Percentiles rank a stretch among this genome's conserved stretches.
Evolutionary conservation across 2,797 vertebrate genomes (phyloP).

Genomic region (Fundulus diaphanus): DNA sequence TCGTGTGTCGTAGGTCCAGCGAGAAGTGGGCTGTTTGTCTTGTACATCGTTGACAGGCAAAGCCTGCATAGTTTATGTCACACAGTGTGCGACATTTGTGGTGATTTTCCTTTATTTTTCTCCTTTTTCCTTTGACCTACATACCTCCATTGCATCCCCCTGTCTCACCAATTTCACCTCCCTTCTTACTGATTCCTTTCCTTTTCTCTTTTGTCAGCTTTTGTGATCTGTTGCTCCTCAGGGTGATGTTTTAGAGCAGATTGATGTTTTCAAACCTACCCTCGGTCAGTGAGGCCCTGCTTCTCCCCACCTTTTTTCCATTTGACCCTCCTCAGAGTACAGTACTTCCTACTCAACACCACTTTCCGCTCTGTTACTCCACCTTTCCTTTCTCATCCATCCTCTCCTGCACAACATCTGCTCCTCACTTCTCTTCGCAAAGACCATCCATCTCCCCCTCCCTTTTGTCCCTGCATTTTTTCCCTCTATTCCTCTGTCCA

Average conservation of each 20-base stretch:
- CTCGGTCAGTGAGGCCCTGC: conserved; percentile 48
- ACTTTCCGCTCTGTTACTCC: conserved; percentile 24
- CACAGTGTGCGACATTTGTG: not conserved
- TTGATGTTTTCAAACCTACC: conserved; percentile 53
- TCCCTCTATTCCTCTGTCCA: conserved; percentile 9
- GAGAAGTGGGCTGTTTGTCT: too few species aligned
- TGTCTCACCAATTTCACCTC: conserved; percentile 17
- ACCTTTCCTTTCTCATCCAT: conserved; percentile 10
- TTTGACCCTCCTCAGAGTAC: conserved; percentile 23
- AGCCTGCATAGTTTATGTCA: too few species aligned
- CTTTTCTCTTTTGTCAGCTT: conserved; percentile 39
- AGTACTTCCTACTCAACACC: conserved; percentile 26
- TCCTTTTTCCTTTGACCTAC: not conserved
- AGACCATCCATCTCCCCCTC: conserved; percentile 35
- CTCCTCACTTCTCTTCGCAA: conserved; percentile 14
- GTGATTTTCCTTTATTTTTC: not conserved
- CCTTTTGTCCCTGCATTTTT: conserved; percentile 27
- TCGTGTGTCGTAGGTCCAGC: too few species aligned
- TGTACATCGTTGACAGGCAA: too few species aligned
- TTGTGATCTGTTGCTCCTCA: conserved; percentile 64
- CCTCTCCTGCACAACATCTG: conserved; percentile 31
- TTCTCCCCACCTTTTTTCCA: conserved; percentile 29
- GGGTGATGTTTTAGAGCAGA: conserved; percentile 59
- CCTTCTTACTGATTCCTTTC: conserved; percentile 17
- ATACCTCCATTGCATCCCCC: conserved; percentile 6